Evolutionary conservation across 2,888 invertebrate species (phyloP).

Genomic region (Hirtodrosophila confusa): DNA sequence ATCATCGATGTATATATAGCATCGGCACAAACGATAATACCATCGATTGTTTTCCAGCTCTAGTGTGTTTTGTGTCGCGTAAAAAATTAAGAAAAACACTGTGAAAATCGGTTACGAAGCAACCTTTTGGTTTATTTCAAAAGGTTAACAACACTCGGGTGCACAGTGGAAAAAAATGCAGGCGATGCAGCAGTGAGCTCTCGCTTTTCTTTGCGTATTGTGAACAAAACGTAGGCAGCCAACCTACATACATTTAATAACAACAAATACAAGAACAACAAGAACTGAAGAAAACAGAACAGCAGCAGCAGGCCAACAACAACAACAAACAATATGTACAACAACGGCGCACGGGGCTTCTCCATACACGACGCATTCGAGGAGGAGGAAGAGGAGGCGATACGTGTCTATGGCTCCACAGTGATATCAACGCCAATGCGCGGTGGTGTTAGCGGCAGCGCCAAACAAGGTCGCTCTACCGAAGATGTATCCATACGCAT

Average conservation of each 20-base stretch:
- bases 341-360: constrained; percentile 85
- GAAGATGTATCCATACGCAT: constrained; percentile 86
- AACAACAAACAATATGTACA: constrained; percentile 62
- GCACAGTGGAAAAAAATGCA: constrained; percentile 58
- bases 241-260: constrained; percentile 39
- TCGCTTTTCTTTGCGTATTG: constrained; percentile 32
- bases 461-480: constrained; percentile 84
- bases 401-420: constrained; percentile 92
- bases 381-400: constrained; percentile 93
- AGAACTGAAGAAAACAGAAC: constrained; percentile 50
- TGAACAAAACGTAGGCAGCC: constrained; percentile 39
- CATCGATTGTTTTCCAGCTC: constrained; percentile 5
- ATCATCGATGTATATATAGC: too few species aligned
- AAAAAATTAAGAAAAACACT: constrained; percentile 65
- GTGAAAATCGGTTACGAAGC: constrained; percentile 46
- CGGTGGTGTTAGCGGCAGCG: constrained; percentile 82
- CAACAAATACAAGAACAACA: constrained; percentile 40
- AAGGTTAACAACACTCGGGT: constrained; percentile 32
- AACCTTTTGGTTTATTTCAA: constrained; percentile 11
- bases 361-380: constrained; percentile 94
- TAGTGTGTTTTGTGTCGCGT: constrained; percentile 65
- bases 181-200: constrained; percentile 34
- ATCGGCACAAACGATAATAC: too few species aligned
- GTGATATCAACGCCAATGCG: constrained; percentile 89
- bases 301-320: constrained; percentile 20